Evolutionary conservation across 2,113 vertebrate genomes (phyloP), one percentile per base, ranked within the genome.

Genomic region (Oenanthe oenanthe): DNA sequence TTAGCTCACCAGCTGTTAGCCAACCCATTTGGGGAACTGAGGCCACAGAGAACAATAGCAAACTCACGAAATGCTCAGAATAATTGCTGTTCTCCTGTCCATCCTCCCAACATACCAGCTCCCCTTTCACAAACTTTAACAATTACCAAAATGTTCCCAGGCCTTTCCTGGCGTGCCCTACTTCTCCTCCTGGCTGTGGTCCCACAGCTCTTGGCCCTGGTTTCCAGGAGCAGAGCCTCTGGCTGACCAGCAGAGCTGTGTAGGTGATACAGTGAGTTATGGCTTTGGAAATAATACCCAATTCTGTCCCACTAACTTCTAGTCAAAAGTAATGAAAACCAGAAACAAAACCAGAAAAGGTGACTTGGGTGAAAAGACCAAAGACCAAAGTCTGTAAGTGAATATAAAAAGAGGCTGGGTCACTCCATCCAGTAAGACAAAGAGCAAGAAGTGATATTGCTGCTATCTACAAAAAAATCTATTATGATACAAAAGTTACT

Each of bases 141-240:
- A 92, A 65, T 48, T 60, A 94, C 42, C 10, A 13, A 62, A 87
- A 66, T 71, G 79, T 89, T 93, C 91, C 86, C 93, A 93, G 87
- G 80, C 53, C 21, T 89, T 76, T 51, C 71, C 43, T n/a, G 47
- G 63, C n/a, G 53, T 88, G 78, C 50, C 85, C 93, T 95, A 74
- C 63, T 93, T 94, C 58, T 94, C 93, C 60, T 82, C 22, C 66
- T 90, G 78, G 82, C 85, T 40, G 12, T 32, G 31, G 31, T 90
- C 72, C 93, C 75, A 66, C 42, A 73, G 77, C 42, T 72, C 63
- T 82, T 89, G 71, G 81, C 56, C 73, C 62, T 31, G 22, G 61
- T 22, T n/a, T 68, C 7, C 18, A 60, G 51, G 9, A 58, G 32
- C 31, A 79, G 60, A 71, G 43, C 17, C 78, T 51, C 28, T 26